These are phyloP conservation scores for Trilocha varians DNA, from an alignment of 2,888 invertebrate species.

Conservation along the genomic window DNA sequence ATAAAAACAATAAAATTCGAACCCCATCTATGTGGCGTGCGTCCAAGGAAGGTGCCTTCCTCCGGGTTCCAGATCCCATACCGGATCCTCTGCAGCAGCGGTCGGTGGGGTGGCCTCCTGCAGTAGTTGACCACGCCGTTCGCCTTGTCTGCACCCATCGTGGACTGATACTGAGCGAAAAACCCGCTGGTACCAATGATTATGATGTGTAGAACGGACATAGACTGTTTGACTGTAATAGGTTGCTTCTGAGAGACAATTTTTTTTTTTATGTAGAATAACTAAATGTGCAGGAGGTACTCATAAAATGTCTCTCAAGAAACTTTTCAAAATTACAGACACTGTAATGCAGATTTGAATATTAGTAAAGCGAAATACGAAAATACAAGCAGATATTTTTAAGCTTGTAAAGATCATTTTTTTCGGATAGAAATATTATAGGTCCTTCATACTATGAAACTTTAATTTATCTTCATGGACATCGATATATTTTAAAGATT, in stretches of 20 bases:
- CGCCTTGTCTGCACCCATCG: conserved; percentile 58
- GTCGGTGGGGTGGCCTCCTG: conserved; percentile 51
- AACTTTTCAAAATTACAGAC: too few relatives aligned
- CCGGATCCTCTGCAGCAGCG: conserved; percentile 45
- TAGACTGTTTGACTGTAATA: conserved; percentile 7
- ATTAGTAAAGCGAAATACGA: too few relatives aligned
- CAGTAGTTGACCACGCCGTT: conserved; percentile 55
- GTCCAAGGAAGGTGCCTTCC: conserved; percentile 75
- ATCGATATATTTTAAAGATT: too few relatives aligned
- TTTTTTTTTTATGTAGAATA: too few relatives aligned
- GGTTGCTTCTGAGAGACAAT: conserved; percentile 8
- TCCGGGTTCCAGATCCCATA: conserved; percentile 74
- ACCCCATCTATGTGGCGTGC: conserved; percentile 79
- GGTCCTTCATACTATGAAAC: too few relatives aligned
- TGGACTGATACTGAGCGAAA: conserved; percentile 8
- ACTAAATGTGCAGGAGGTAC: too few relatives aligned
- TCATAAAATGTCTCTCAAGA: too few relatives aligned
- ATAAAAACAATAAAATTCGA: conserved; percentile 34
- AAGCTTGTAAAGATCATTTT: too few relatives aligned
- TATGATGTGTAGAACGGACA: conserved; percentile 6
- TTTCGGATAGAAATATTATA: too few relatives aligned
- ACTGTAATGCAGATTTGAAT: too few relatives aligned
- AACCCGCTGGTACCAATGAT: background rate
- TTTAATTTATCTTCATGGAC: too few relatives aligned
- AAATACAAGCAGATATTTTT: too few relatives aligned